Evolutionary conservation across 2,888 invertebrate species (phyloP), one percentile per base, ranked within the genome.

Genomic region (Bombylius major): DNA sequence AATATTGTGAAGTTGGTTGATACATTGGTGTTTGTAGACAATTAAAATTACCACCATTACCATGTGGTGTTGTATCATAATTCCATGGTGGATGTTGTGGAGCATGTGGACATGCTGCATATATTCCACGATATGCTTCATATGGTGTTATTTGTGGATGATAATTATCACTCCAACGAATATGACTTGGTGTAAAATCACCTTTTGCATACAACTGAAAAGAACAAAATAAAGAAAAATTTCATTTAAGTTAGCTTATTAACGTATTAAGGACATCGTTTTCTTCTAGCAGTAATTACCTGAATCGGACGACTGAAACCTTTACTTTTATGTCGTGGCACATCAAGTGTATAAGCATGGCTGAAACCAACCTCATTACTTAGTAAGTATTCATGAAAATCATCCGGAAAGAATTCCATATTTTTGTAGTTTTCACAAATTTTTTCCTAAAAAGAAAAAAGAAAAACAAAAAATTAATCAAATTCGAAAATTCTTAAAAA

Each of bases 281-380:
- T n/a, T n/a, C 23, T 23, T 23, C 23, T 23, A 23, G 23, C 23
- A 23, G 6, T 14, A 45, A 31, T n/a, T 58, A 73, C 73, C 67
- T 87, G 86, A 60, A 92, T 86, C 11, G 91, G 90, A 47, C 92
- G 79, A 62, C 88, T 84, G 73, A 93, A 93, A 32, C 95, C 96
- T 76, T 89, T 91, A 62, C 88, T 85, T 58, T 86, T 83, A 71
- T 94, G 89, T 65, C 84, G 80, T 5, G 91, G 87, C 4, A 83
- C 84, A 36, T 89, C 91, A 48, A 96, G 76, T 4, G 89, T 84
- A 68, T 90, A 90, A 69, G 89, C 90, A 69, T 89, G 90, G 67
- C 85, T 86, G 76, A 96, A 97, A 5, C 96, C 96, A 49, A 97
- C 89, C 69, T 93, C 93, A 0, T 86, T 80, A 32, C 89, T 88